These are phyloP conservation scores for Anthopleura xanthogrammica DNA, from an alignment of 92 coral and sea anemone species.

Conservation along the genomic window DNA sequence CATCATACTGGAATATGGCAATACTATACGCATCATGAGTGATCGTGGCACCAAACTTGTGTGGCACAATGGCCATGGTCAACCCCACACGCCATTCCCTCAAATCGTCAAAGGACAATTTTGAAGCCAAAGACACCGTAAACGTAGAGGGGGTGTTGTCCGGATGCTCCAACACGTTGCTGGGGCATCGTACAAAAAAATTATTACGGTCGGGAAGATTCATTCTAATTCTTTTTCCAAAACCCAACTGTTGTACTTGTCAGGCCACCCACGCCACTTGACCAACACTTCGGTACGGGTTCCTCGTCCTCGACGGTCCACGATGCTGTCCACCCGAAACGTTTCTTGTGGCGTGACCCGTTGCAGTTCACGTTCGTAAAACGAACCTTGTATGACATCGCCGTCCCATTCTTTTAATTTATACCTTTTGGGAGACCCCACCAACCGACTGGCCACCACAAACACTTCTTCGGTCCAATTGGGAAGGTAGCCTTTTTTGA, in stretches of 20 bases:
- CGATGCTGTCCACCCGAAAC: constrained; percentile 29
- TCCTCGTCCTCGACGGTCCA: not conserved
- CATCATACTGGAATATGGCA: no score
- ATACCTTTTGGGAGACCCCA: constrained; percentile 21
- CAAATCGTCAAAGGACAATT: not conserved
- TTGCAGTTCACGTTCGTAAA: constrained; percentile 49
- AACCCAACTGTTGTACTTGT: constrained; percentile 25
- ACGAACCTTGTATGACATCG: constrained; percentile 26
- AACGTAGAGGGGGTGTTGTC: not conserved
- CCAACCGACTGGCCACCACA: constrained; percentile 1
- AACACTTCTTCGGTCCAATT: constrained; percentile 56
- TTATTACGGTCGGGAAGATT: not conserved
- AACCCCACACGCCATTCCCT: not conserved
- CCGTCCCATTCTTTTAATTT: constrained; percentile 46
- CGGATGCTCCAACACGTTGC: not conserved
- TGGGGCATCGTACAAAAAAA: not conserved
- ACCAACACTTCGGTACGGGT: not conserved
- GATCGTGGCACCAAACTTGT: not conserved
- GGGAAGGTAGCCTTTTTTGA: constrained; percentile 47
- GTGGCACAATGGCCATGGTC: not conserved
- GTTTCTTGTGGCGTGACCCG: constrained; percentile 24
- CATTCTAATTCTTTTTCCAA: not conserved
- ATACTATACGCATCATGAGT: not conserved
- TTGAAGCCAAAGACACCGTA: not conserved
- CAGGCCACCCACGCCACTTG: constrained; percentile 15